Conservation (phyloP, 2,888 invertebrate genomes). For the Xestia xanthographa region DNA sequence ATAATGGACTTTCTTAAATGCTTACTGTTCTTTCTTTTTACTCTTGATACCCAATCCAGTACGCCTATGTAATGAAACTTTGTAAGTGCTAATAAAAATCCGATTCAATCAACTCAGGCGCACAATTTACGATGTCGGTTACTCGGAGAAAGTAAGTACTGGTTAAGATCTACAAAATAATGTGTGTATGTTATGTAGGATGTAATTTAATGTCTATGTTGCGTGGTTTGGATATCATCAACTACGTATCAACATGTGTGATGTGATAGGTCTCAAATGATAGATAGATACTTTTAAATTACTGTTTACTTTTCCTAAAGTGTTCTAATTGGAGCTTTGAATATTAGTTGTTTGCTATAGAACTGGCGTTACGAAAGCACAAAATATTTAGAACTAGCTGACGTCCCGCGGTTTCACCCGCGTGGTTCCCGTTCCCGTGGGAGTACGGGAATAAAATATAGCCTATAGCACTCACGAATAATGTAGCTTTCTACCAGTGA, state of each 20-base stretch:
- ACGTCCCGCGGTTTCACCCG: no score
- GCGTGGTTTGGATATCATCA: constrained; percentile 28
- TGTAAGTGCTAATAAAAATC: constrained; percentile 53
- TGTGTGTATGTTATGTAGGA: constrained; percentile 24
- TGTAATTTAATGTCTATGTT: constrained; percentile 21
- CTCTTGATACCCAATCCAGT: constrained; percentile 31
- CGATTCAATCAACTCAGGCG: constrained; percentile 50
- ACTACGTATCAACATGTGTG: constrained; percentile 7
- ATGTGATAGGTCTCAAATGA: not conserved
- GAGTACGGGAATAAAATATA: no score
- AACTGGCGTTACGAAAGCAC: no score
- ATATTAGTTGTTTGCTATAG: not conserved
- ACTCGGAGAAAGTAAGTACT: constrained; percentile 50
- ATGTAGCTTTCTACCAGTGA: no score
- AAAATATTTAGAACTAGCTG: no score
- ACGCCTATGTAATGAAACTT: constrained; percentile 39
- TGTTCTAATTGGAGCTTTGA: not conserved
- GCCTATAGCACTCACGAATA: no score
- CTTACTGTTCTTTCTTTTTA: not conserved
- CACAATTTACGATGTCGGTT: constrained; percentile 55
- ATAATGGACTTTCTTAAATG: constrained; percentile 24
- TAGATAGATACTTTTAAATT: constrained; percentile 3
- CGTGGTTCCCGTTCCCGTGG: no score
- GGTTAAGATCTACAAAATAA: constrained; percentile 51
- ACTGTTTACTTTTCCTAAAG: not conserved